Conservation (phyloP, 2,888 invertebrate genomes). For the Molorchus minor region DNA sequence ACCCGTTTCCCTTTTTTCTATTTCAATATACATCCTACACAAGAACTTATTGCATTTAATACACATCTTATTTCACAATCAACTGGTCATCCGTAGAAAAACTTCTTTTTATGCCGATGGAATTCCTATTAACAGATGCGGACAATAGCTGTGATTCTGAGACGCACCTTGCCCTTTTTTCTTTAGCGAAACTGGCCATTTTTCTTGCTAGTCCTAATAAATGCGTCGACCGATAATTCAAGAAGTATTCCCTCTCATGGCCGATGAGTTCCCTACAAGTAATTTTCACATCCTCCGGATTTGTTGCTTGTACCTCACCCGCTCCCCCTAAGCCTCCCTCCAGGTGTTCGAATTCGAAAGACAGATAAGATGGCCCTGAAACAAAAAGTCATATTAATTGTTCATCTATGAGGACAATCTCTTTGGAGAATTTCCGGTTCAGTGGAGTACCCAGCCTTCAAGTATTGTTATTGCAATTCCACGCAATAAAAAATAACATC, state of each 20-base stretch:
- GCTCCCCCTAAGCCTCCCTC: background rate
- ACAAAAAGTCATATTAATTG: background rate
- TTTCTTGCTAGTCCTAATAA: slow-evolving; percentile 29
- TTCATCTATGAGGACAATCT: no score
- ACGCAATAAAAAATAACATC: no score
- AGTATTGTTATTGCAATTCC: no score
- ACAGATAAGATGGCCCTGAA: slow-evolving; percentile 1
- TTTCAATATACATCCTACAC: background rate
- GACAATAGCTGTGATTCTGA: slow-evolving; percentile 46
- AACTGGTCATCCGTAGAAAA: slow-evolving; percentile 42
- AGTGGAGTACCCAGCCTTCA: no score
- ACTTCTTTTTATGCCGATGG: slow-evolving; percentile 33
- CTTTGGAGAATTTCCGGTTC: no score
- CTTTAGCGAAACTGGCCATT: slow-evolving; percentile 34
- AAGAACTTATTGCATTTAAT: background rate
- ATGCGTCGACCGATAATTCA: slow-evolving; percentile 33
- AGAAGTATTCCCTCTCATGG: no score
- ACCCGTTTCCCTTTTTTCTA: no score
- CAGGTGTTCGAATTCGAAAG: background rate
- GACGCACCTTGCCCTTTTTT: slow-evolving; percentile 40
- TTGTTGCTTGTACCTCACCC: no score
- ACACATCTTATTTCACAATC: slow-evolving; percentile 21
- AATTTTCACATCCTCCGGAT: no score
- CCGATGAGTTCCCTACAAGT: no score
- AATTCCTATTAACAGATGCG: slow-evolving; percentile 19